phyloP scores from a whole-genome alignment of 2,113 vertebrate genomes.

The Calidris pugnax region DNA sequence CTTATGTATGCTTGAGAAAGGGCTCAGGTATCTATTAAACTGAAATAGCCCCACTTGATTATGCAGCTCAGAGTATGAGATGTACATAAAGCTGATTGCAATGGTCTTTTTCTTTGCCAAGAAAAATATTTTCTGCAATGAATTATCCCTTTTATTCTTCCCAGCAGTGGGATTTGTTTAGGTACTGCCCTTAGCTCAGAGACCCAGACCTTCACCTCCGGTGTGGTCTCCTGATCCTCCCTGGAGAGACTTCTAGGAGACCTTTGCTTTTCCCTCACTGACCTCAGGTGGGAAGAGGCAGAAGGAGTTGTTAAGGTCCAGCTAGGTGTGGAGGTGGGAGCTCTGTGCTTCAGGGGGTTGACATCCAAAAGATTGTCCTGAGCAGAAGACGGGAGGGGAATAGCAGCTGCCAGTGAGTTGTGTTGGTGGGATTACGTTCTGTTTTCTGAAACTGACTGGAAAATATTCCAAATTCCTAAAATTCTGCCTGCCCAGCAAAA shows the following conservation, averaged over 20 bases:
- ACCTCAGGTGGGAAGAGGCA: not conserved
- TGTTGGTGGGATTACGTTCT: not conserved
- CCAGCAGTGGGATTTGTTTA: not conserved
- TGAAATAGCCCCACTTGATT: conserved; percentile 2
- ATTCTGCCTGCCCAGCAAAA: conserved; percentile 40
- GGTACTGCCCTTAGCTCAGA: not conserved
- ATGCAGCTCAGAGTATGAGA: not conserved
- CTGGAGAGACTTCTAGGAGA: not conserved
- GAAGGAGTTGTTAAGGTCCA: not conserved
- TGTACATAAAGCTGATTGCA: not conserved
- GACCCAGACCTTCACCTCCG: not conserved
- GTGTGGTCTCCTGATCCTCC: not conserved
- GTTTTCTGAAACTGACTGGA: conserved; percentile 2
- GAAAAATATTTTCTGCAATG: not conserved
- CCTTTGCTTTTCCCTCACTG: not conserved
- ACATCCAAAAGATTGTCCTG: not conserved
- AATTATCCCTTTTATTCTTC: not conserved
- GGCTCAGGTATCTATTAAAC: not conserved
- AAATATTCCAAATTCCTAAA: conserved; percentile 22
- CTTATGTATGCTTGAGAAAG: not conserved
- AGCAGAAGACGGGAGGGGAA: not conserved
- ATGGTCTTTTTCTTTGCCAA: not conserved
- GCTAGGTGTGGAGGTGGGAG: not conserved
- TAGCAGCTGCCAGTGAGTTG: not conserved
- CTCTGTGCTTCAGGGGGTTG: not conserved